A percentile compares a stretch with the other conserved stretches of the same genome.
phyloP scores from a whole-genome alignment of 1,140 invertebrate genomes.

The Drosophila rhopaloa region DNA sequence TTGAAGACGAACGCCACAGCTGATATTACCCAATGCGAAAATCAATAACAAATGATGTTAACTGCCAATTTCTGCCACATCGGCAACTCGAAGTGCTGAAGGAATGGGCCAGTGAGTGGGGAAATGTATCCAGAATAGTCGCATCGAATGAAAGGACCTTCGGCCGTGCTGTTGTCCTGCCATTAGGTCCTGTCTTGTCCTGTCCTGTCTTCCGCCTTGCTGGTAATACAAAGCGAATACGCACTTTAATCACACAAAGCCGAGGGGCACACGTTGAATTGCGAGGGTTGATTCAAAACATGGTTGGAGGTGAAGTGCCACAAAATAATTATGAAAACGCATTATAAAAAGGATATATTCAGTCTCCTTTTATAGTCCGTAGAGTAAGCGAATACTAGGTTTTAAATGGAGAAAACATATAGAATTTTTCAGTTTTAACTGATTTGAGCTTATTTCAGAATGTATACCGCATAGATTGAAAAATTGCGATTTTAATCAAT shows the following conservation, averaged over 20 bases:
- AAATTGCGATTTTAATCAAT: too few species aligned
- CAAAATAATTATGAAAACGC: too few species aligned
- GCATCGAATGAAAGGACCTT: slow-evolving; percentile 59
- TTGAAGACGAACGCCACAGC: slow-evolving; percentile 23
- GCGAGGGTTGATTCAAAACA: slow-evolving; percentile 20
- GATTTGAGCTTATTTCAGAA: too few species aligned
- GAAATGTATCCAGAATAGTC: slow-evolving; percentile 46
- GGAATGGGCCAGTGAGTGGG: neutral
- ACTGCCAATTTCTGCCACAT: slow-evolving; percentile 77
- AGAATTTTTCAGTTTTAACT: too few species aligned
- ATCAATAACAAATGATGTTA: slow-evolving; percentile 83
- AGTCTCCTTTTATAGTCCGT: too few species aligned
- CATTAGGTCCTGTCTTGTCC: slow-evolving; percentile 24
- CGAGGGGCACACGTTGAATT: slow-evolving; percentile 21
- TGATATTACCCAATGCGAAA: slow-evolving; percentile 58
- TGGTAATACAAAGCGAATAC: slow-evolving; percentile 41
- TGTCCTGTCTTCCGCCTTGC: slow-evolving; percentile 33
- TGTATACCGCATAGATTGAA: too few species aligned
- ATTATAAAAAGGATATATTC: too few species aligned
- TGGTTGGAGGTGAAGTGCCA: neutral
- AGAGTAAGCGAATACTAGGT: too few species aligned
- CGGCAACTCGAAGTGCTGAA: slow-evolving; percentile 37
- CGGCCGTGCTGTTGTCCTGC: slow-evolving; percentile 18
- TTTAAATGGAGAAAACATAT: too few species aligned
- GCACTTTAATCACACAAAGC: slow-evolving; percentile 48